Percentiles rank a stretch among this genome's conserved stretches.
Conservation (phyloP, 2,888 invertebrate species). For the Hofmannophila pseudospretella region DNA sequence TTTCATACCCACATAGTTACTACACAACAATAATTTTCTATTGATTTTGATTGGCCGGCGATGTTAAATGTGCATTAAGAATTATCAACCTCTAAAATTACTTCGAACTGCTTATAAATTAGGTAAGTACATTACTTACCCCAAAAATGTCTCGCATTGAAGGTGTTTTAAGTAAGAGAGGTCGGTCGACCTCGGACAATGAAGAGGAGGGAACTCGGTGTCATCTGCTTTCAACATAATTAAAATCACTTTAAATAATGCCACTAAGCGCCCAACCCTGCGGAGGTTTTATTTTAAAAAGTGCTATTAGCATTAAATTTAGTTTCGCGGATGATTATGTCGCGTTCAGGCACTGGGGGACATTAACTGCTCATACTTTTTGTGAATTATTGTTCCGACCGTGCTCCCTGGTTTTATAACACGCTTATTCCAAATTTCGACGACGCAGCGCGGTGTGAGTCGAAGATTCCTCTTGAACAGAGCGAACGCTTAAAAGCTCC, state of each 20-base stretch:
- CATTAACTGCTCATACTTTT: slow-evolving; percentile 72
- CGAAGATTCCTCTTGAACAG: slow-evolving; percentile 43
- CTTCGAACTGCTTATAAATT: too few species aligned
- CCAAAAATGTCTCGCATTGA: slow-evolving; percentile 33
- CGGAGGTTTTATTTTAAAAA: slow-evolving; percentile 71
- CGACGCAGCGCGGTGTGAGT: slow-evolving; percentile 1
- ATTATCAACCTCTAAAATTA: too few species aligned
- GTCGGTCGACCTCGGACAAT: slow-evolving; percentile 46
- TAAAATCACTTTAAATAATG: slow-evolving; percentile 77
- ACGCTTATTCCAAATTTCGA: slow-evolving; percentile 58
- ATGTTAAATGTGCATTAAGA: too few species aligned
- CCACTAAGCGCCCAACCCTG: slow-evolving; percentile 62
- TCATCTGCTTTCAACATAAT: slow-evolving; percentile 79
- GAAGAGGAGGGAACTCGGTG: slow-evolving; percentile 71
- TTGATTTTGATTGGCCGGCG: too few species aligned
- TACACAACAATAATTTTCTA: too few species aligned
- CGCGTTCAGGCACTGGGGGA: slow-evolving; percentile 61
- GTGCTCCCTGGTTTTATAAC: slow-evolving; percentile 65
- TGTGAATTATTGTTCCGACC: slow-evolving; percentile 69
- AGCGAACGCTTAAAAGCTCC: too few species aligned
- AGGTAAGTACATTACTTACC: too few species aligned
- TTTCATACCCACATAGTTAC: too few species aligned
- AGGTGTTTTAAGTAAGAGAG: slow-evolving; percentile 30
- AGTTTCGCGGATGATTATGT: slow-evolving; percentile 76
- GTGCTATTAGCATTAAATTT: slow-evolving; percentile 77